A percentile compares a stretch with the other conserved stretches of the same genome.
These are phyloP conservation scores for Cyanoliseus patagonus DNA, from an alignment of 2,113 vertebrate genomes.

Conservation along the genomic window DNA sequence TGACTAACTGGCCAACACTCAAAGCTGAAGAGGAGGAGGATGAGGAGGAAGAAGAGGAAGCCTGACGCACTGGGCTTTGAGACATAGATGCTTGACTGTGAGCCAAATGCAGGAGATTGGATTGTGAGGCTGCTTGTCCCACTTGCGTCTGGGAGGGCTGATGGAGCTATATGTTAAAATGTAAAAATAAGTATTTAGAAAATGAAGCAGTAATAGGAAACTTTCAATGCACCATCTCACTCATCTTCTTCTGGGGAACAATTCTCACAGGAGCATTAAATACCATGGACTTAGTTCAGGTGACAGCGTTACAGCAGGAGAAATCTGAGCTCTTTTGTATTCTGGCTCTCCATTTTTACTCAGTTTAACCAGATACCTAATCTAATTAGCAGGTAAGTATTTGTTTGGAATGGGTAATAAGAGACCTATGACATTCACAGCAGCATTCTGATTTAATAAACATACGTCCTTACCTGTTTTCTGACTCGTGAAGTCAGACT, in stretches of 20 bases:
- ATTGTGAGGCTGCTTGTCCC: conserved; percentile 85
- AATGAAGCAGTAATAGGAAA: conserved; percentile 18
- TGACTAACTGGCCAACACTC: conserved; percentile 99
- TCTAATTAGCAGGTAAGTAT: background rate
- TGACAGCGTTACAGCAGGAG: background rate
- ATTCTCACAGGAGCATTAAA: background rate
- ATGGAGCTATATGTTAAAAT: conserved; percentile 81
- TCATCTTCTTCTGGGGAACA: background rate
- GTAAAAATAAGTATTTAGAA: conserved; percentile 69
- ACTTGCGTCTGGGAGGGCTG: conserved; percentile 87
- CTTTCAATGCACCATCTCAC: background rate
- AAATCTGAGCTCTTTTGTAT: background rate
- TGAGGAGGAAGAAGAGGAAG: conserved; percentile 91
- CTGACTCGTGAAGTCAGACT: background rate
- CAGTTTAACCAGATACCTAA: background rate
- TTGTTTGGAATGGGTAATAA: background rate
- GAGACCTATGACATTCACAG: background rate
- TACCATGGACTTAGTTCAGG: background rate
- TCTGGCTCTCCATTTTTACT: background rate
- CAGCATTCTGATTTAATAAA: background rate
- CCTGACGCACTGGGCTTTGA: conserved; percentile 83
- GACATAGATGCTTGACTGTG: conserved; percentile 91
- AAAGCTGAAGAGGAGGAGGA: conserved; percentile 96
- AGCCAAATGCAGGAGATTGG: conserved; percentile 93
- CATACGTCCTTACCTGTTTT: conserved; percentile 31